phyloP scores from a whole-genome alignment of 2,113 vertebrate species.

The Murina feae region DNA sequence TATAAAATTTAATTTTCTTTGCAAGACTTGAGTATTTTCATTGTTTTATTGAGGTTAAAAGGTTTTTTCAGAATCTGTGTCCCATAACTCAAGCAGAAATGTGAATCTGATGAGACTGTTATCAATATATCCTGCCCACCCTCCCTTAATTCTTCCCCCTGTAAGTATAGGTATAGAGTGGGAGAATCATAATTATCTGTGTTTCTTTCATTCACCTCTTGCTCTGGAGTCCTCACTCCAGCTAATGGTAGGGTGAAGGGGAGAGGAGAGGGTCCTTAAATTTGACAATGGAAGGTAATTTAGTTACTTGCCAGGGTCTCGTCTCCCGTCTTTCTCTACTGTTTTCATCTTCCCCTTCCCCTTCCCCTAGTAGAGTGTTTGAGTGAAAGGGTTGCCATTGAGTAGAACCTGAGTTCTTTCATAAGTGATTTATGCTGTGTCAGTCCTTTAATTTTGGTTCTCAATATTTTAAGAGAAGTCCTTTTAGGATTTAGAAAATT shows the following conservation, averaged over 20 bases:
- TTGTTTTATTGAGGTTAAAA: constrained; percentile 27
- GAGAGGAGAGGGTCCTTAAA: background rate
- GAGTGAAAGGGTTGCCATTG: background rate
- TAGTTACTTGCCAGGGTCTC: background rate
- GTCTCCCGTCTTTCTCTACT: background rate
- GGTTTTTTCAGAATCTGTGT: background rate
- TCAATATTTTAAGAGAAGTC: background rate
- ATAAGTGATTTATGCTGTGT: background rate
- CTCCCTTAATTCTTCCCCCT: background rate
- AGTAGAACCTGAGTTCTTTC: background rate
- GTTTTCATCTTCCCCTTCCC: background rate
- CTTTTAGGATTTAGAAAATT: background rate
- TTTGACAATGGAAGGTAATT: background rate
- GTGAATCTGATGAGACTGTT: background rate
- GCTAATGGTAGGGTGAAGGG: background rate
- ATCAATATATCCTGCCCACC: background rate
- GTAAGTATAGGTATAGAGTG: background rate
- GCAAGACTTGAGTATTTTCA: background rate
- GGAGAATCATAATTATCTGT: background rate
- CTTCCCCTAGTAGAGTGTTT: background rate
- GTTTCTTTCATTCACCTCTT: background rate
- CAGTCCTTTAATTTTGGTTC: background rate
- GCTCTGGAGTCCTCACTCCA: background rate
- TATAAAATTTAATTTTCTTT: constrained; percentile 40
- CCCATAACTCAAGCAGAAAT: background rate